Percentiles rank a stretch among this genome's conserved stretches.
These are phyloP conservation scores for Heteractis magnifica DNA, from an alignment of 92 coral and sea anemone genomes.

Conservation along the genomic window DNA sequence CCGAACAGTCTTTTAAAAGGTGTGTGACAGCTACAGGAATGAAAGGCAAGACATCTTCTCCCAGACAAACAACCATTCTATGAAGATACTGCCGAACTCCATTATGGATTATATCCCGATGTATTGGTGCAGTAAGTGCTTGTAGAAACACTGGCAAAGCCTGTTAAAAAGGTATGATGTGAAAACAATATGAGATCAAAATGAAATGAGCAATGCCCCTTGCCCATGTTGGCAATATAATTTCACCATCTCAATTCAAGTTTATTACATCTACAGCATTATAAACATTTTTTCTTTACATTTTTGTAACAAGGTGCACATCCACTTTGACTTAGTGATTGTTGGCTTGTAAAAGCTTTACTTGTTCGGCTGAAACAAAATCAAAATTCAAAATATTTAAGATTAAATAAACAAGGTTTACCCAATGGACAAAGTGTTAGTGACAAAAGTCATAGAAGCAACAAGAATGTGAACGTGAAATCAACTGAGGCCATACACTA, in stretches of 20 bases:
- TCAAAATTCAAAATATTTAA: too few species aligned
- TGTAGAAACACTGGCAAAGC: constrained; percentile 90
- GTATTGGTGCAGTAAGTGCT: constrained; percentile 82
- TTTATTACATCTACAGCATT: not conserved
- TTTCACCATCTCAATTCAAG: not conserved
- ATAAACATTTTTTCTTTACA: constrained; percentile 32
- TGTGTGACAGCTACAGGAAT: constrained; percentile 95
- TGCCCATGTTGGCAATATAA: not conserved
- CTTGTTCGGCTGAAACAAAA: constrained; percentile 75
- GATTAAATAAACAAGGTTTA: too few species aligned
- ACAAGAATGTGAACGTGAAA: too few species aligned
- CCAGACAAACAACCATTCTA: constrained; percentile 94
- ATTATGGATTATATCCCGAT: constrained; percentile 91
- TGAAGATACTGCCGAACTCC: constrained; percentile 96
- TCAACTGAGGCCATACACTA: too few species aligned
- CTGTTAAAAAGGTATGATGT: constrained; percentile 24
- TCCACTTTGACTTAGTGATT: constrained; percentile 86
- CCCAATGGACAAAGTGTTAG: too few species aligned
- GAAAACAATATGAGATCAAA: not conserved
- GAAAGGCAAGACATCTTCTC: constrained; percentile 82
- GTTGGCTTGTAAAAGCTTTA: constrained; percentile 90
- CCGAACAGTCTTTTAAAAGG: constrained; percentile 79
- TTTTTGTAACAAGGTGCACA: constrained; percentile 88
- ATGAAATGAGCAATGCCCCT: too few species aligned
- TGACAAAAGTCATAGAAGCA: too few species aligned